phyloP scores from a whole-genome alignment of 1,140 invertebrate genomes.

The Vanessa atalanta region DNA sequence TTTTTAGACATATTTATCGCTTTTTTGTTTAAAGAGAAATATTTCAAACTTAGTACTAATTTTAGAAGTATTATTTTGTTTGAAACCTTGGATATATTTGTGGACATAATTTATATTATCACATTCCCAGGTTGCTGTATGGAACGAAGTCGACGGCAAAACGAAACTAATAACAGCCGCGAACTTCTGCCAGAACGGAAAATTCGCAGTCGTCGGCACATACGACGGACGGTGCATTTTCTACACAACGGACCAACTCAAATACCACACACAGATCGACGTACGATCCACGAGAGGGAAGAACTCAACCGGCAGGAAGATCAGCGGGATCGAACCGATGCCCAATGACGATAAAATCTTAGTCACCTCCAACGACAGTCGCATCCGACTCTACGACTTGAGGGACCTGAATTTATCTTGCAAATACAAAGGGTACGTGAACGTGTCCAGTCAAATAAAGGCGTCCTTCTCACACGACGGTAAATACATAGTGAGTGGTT shows the following conservation, averaged over 20 bases:
- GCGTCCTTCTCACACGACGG: slow-evolving; percentile 98
- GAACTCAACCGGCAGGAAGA: slow-evolving; percentile 96
- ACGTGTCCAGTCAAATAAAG: slow-evolving; percentile 98
- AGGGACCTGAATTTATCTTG: slow-evolving; percentile 96
- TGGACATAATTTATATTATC: background rate
- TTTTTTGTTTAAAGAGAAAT: no score
- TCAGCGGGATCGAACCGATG: slow-evolving; percentile 98
- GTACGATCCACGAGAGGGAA: slow-evolving; percentile 96
- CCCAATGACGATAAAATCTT: slow-evolving; percentile 98
- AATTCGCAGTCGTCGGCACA: slow-evolving; percentile 98
- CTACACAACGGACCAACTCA: slow-evolving; percentile 98
- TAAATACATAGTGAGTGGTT: slow-evolving; percentile 98
- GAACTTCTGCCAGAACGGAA: slow-evolving; percentile 98
- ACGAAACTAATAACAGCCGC: slow-evolving; percentile 98
- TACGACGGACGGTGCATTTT: slow-evolving; percentile 99
- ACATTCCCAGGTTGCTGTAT: slow-evolving; percentile 87
- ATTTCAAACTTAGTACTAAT: no score
- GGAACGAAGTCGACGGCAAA: slow-evolving; percentile 98
- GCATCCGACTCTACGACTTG: slow-evolving; percentile 98
- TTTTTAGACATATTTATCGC: no score
- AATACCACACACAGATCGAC: slow-evolving; percentile 98
- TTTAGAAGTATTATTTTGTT: no score
- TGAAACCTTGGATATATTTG: no score
- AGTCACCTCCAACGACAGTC: slow-evolving; percentile 98
- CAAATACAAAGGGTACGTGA: slow-evolving; percentile 97